Evolutionary conservation across 2,797 vertebrate species (phyloP).

Genomic region (Synaphobranchus kaupii): DNA sequence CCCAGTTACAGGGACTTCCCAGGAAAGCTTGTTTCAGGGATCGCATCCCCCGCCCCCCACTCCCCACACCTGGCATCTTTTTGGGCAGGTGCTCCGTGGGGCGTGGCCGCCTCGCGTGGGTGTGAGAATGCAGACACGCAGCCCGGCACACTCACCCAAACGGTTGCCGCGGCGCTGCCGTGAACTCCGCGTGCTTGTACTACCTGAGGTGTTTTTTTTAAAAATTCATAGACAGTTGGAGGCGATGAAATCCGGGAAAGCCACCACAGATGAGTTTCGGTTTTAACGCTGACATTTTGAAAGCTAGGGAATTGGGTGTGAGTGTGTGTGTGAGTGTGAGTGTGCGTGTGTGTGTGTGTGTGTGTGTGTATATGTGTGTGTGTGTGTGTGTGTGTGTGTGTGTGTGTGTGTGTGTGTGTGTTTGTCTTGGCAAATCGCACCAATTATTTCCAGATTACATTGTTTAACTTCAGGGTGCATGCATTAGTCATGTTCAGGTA

Average conservation of each 20-base stretch:
- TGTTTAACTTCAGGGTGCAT: background rate
- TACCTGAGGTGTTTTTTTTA: background rate
- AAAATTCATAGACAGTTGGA: background rate
- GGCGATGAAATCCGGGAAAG: background rate
- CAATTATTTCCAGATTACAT: background rate
- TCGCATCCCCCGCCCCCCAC: background rate
- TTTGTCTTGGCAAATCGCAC: background rate
- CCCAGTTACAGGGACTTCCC: slow-evolving; percentile 57
- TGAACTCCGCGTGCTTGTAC: background rate
- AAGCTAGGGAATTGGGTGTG: background rate
- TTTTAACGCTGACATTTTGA: background rate
- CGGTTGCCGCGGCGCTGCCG: background rate
- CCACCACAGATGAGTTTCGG: background rate
- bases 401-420: background rate
- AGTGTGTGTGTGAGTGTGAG: background rate
- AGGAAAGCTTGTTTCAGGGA: slow-evolving; percentile 5
- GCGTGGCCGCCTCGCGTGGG: background rate
- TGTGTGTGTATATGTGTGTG: background rate
- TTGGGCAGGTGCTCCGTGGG: background rate
- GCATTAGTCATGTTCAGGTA: background rate
- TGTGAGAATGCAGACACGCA: background rate
- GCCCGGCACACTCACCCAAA: background rate
- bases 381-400: background rate
- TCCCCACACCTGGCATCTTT: background rate
- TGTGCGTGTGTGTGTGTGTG: background rate